Conservation (phyloP, 2,113 vertebrate genomes). For the Columba janthina region DNA sequence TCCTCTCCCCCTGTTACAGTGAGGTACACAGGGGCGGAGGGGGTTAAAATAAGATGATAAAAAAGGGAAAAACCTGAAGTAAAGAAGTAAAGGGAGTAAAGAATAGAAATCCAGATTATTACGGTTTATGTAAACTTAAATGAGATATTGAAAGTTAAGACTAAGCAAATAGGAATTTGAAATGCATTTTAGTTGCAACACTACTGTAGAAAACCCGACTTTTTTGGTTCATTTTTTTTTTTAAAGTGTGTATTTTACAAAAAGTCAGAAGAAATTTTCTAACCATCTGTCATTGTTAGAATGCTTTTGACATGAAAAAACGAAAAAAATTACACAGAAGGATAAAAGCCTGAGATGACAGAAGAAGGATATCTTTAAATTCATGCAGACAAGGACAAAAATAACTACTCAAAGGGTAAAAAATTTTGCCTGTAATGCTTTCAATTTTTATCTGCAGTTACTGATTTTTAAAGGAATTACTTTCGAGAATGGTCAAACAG, state of each 20-base stretch:
- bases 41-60: neutral
- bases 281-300: neutral
- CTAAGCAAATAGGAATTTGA: neutral
- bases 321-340: neutral
- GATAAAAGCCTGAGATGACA: neutral
- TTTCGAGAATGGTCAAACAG: neutral
- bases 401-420: neutral
- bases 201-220: neutral
- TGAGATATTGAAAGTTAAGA: neutral
- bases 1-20: neutral
- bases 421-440: neutral
- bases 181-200: neutral
- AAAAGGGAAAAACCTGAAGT: neutral
- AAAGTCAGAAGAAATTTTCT: neutral
- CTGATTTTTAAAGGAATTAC: neutral
- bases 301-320: neutral
- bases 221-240: neutral
- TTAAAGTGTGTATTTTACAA: neutral
- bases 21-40: accelerated
- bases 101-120: neutral
- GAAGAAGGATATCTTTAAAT: neutral
- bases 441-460: neutral
- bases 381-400: neutral
- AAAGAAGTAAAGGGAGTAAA: neutral
- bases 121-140: neutral